These are phyloP conservation scores for Lepidonotus clava DNA, from an alignment of 2,888 invertebrate species.

Conservation along the genomic window DNA sequence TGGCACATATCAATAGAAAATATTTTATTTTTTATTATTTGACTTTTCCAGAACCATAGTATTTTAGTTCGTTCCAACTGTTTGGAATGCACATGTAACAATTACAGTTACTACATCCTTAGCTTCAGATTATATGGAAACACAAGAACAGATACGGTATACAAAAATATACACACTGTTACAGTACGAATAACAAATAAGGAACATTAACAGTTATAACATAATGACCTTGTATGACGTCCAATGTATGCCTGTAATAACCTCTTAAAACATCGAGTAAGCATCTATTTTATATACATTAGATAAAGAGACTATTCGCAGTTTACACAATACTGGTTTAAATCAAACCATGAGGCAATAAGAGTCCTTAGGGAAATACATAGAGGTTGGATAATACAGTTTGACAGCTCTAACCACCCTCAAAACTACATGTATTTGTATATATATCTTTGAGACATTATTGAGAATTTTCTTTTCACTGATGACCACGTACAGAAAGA, in stretches of 20 bases:
- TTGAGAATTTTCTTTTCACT: background rate
- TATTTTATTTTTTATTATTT: background rate
- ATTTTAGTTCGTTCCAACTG: background rate
- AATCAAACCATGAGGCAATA: background rate
- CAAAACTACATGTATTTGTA: background rate
- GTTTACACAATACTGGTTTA: background rate
- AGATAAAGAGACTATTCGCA: no score
- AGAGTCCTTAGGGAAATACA: background rate
- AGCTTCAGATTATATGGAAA: no score
- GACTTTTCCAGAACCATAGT: background rate
- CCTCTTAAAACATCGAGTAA: no score
- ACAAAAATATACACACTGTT: no score
- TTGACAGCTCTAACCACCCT: background rate
- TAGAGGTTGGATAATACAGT: background rate
- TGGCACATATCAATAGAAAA: background rate
- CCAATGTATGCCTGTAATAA: no score
- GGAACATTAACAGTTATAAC: background rate
- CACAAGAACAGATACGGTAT: no score
- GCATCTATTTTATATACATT: no score
- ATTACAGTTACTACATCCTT: no score
- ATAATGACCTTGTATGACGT: no score
- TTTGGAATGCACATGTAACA: background rate
- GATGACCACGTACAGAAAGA: slow-evolving; percentile 8
- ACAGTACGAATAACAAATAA: background rate
- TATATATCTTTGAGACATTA: background rate